These are phyloP conservation scores for Polypterus bichir DNA, from an alignment of 2,113 vertebrate genomes.

Conservation along the genomic window DNA sequence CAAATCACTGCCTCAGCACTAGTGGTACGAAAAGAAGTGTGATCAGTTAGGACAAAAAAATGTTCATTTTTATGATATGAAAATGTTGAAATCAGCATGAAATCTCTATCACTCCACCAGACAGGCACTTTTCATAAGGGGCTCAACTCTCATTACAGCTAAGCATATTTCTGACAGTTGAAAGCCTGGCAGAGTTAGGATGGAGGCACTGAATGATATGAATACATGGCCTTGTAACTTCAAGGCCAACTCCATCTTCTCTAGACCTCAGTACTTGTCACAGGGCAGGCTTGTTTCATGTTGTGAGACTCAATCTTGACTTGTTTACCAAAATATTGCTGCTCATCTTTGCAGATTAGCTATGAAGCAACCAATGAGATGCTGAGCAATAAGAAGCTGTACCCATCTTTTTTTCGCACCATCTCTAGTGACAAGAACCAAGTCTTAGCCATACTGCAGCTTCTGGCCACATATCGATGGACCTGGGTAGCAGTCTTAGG, in stretches of 20 bases:
- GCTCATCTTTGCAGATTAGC: constrained; percentile 43
- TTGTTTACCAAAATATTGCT: background rate
- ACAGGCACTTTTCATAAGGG: too few relatives aligned
- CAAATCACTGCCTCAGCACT: too few relatives aligned
- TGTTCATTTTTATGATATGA: too few relatives aligned
- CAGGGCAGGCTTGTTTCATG: background rate
- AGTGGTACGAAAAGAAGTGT: too few relatives aligned
- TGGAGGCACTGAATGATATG: background rate
- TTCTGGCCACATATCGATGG: constrained; percentile 52
- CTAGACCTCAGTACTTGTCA: background rate
- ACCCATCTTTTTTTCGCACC: constrained; percentile 56
- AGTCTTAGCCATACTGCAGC: constrained; percentile 45
- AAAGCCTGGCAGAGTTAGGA: too few relatives aligned
- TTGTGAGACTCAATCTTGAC: background rate
- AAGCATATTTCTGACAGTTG: too few relatives aligned
- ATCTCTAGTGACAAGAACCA: constrained; percentile 59
- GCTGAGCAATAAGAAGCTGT: constrained; percentile 48
- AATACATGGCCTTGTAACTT: background rate
- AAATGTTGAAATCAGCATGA: too few relatives aligned
- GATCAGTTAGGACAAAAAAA: too few relatives aligned
- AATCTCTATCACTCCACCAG: too few relatives aligned
- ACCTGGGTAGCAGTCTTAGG: constrained; percentile 59
- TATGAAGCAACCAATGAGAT: constrained; percentile 53
- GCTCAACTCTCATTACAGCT: too few relatives aligned
- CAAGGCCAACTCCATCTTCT: background rate